These are phyloP conservation scores for Austrolebias charrua DNA, from an alignment of 2,797 vertebrate species.

Conservation along the genomic window DNA sequence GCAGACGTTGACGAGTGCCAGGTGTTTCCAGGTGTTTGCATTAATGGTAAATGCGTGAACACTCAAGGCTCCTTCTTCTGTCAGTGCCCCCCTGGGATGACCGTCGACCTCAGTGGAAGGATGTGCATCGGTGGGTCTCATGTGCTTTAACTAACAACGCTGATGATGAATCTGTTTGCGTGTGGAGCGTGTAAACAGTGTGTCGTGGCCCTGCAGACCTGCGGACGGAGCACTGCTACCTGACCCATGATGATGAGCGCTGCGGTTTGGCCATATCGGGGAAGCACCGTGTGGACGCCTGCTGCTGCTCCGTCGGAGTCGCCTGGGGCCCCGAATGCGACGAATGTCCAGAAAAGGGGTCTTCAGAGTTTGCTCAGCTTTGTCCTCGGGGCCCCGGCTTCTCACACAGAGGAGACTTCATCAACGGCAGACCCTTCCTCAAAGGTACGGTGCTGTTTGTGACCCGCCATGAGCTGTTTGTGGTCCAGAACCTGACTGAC, in stretches of 20 bases:
- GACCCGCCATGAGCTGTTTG: neutral
- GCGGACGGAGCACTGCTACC: constrained; percentile 91
- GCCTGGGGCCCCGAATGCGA: constrained; percentile 97
- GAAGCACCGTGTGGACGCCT: constrained; percentile 91
- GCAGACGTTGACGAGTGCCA: constrained; percentile 96
- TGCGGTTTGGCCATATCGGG: constrained; percentile 83
- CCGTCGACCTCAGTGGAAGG: constrained; percentile 89
- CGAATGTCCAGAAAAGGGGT: constrained; percentile 86
- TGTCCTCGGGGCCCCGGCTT: constrained; percentile 94
- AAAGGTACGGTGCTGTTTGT: constrained; percentile 82
- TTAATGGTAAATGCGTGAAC: constrained; percentile 93
- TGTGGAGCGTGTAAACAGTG: neutral
- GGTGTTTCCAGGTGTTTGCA: constrained; percentile 93
- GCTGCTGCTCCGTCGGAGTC: constrained; percentile 95
- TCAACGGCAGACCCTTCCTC: constrained; percentile 92
- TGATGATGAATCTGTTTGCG: neutral
- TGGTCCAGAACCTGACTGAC: neutral
- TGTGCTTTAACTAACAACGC: neutral
- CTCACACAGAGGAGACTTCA: constrained; percentile 87
- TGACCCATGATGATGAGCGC: constrained; percentile 92
- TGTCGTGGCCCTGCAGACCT: constrained; percentile 80
- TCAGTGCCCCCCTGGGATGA: constrained; percentile 93
- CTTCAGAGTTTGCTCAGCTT: constrained; percentile 84
- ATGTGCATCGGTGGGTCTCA: constrained; percentile 89
- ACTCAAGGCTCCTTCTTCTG: constrained; percentile 92